Percentiles rank a stretch among this genome's conserved stretches.
Evolutionary conservation across 2,888 invertebrate species (phyloP).

Genomic region (Eubasilissa splendida): DNA sequence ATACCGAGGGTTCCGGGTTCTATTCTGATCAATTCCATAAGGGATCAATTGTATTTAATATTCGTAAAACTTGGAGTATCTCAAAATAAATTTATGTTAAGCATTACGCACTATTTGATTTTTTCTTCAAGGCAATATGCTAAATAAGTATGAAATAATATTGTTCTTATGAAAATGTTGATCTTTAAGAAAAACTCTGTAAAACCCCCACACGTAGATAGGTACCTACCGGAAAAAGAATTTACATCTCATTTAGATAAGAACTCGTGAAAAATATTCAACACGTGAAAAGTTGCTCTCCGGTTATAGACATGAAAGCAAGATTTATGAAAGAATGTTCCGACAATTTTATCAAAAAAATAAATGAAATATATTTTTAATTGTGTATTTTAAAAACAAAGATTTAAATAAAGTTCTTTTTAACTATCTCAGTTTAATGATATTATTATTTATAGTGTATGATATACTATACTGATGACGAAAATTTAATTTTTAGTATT

Average conservation of each 20-base stretch:
- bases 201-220: conserved; percentile 1
- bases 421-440: no score
- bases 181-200: neutral
- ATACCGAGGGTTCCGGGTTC: neutral
- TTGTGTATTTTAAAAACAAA: no score
- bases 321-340: no score
- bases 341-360: no score
- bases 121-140: conserved; percentile 1
- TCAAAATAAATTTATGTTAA: no score
- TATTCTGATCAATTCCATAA: no score
- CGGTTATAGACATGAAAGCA: conserved; percentile 4
- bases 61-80: neutral
- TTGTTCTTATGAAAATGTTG: conserved; percentile 21
- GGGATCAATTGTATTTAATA: no score
- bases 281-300: conserved; percentile 1
- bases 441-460: no score
- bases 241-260: conserved; percentile 37
- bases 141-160: conserved; percentile 19
- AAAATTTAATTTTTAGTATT: no score
- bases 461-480: no score
- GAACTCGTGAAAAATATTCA: conserved; percentile 37
- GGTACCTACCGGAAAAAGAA: conserved; percentile 1
- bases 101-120: neutral
- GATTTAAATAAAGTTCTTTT: no score
- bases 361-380: no score